Evolutionary conservation across 1,140 invertebrate species (phyloP).

Genomic region (Drosophila chauvacae): DNA sequence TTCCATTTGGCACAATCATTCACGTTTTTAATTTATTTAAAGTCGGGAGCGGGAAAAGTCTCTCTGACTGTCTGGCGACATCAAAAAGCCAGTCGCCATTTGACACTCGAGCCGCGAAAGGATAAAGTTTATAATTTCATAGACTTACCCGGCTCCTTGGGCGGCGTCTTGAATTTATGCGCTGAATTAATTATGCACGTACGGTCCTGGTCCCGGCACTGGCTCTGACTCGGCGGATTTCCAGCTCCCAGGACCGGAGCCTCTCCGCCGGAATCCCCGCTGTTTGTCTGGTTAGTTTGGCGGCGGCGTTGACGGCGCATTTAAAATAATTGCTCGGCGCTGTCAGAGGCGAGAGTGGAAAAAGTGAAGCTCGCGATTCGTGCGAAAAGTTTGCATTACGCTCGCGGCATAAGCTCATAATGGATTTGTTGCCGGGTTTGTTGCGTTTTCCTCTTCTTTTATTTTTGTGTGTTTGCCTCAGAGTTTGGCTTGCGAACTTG

Average conservation of each 20-base stretch:
- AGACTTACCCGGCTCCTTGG: constrained; percentile 49
- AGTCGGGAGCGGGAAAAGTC: constrained; percentile 45
- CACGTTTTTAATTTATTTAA: constrained; percentile 72
- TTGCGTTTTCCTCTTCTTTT: constrained; percentile 32
- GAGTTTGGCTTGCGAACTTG: constrained; percentile 40
- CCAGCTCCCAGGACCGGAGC: constrained; percentile 7
- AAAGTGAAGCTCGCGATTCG: constrained; percentile 68
- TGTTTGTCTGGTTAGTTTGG: constrained; percentile 77
- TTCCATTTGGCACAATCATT: constrained; percentile 37
- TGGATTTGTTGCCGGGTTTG: constrained; percentile 75
- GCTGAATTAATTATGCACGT: constrained; percentile 82
- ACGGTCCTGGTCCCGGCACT: constrained; percentile 42
- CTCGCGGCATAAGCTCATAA: constrained; percentile 79
- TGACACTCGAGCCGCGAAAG: constrained; percentile 52
- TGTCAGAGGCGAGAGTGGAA: constrained; percentile 56
- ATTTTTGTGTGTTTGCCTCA: constrained; percentile 24
- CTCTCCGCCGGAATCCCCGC: constrained; percentile 23
- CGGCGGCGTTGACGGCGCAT: constrained; percentile 69
- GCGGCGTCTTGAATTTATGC: constrained; percentile 80
- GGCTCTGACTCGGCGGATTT: constrained; percentile 9
- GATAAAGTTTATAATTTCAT: constrained; percentile 83
- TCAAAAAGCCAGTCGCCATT: constrained; percentile 63
- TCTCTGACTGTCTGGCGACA: constrained; percentile 36
- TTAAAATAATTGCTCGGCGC: constrained; percentile 75
- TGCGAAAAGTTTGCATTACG: constrained; percentile 78